phyloP scores from a whole-genome alignment of 1,140 invertebrate genomes.

The Anastrepha ludens region DNA sequence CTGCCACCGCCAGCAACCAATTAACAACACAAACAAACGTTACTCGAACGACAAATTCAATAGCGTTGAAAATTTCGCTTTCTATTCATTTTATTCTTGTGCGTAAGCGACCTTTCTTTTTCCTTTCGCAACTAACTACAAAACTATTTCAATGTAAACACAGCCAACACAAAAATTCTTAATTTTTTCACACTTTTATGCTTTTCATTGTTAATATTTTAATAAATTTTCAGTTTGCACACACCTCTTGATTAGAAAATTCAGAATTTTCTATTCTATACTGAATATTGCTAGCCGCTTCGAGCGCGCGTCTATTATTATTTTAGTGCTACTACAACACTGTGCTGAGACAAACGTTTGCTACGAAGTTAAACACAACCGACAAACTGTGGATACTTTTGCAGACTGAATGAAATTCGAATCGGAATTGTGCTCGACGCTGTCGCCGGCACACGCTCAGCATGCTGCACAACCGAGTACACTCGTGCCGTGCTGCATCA shows the following conservation, averaged over 20 bases:
- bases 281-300: neutral
- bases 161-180: slow-evolving; percentile 3
- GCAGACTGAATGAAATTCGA: slow-evolving; percentile 55
- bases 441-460: slow-evolving; percentile 16
- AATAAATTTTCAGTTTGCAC: neutral
- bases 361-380: slow-evolving; percentile 39
- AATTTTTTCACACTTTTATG: slow-evolving; percentile 6
- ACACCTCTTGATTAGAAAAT: slow-evolving; percentile 7
- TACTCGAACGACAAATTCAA: neutral
- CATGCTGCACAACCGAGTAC: slow-evolving; percentile 15
- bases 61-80: slow-evolving; percentile 19
- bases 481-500: neutral
- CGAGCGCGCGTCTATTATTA: slow-evolving; percentile 23
- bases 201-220: neutral
- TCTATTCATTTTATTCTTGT: slow-evolving; percentile 13
- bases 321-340: slow-evolving; percentile 14
- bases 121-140: neutral
- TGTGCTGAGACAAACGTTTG: neutral
- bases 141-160: slow-evolving; percentile 1
- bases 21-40: slow-evolving; percentile 14
- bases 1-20: neutral
- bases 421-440: slow-evolving; percentile 40
- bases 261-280: slow-evolving; percentile 11
- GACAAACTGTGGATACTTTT: slow-evolving; percentile 52
- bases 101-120: slow-evolving; percentile 24